Evolutionary conservation across 1,140 invertebrate species (phyloP).

Genomic region (Aphidius gifuensis): DNA sequence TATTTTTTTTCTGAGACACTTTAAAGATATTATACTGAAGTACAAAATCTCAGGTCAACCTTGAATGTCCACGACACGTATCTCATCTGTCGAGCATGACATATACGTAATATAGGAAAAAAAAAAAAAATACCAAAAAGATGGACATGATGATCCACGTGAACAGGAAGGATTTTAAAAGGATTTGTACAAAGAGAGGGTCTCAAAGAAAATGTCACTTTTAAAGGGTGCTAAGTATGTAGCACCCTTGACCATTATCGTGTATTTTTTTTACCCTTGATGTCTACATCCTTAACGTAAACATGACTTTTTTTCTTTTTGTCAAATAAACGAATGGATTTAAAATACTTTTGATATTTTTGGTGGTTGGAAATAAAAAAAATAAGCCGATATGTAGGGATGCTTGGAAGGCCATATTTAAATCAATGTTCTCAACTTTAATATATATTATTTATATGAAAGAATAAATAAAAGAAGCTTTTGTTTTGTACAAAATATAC

Average conservation of each 20-base stretch:
- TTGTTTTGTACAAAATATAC: no score
- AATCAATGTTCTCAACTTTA: no score
- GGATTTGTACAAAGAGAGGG: slow-evolving; percentile 18
- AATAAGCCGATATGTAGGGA: no score
- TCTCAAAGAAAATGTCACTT: slow-evolving; percentile 1
- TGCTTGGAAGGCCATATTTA: no score
- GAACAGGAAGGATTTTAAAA: slow-evolving; percentile 27
- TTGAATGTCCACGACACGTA: slow-evolving; percentile 9
- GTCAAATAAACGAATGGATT: slow-evolving; percentile 22
- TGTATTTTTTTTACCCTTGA: background rate
- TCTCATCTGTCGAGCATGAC: slow-evolving; percentile 1
- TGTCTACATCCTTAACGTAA: slow-evolving; percentile 16
- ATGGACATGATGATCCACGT: slow-evolving; percentile 19
- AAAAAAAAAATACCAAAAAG: background rate
- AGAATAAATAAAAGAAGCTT: no score
- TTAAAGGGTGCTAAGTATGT: background rate
- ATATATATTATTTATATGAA: no score
- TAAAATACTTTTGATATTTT: slow-evolving; percentile 17
- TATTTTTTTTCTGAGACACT: background rate
- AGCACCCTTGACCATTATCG: slow-evolving; percentile 8
- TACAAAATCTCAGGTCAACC: background rate
- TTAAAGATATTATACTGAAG: slow-evolving; percentile 3
- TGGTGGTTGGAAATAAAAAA: no score
- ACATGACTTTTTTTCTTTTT: slow-evolving; percentile 8
- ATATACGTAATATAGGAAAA: slow-evolving; percentile 5